A percentile compares a stretch with the other conserved stretches of the same genome.
These are phyloP conservation scores for Gasterosteus nipponicus DNA, from an alignment of 2,113 vertebrate genomes.

Conservation along the genomic window DNA sequence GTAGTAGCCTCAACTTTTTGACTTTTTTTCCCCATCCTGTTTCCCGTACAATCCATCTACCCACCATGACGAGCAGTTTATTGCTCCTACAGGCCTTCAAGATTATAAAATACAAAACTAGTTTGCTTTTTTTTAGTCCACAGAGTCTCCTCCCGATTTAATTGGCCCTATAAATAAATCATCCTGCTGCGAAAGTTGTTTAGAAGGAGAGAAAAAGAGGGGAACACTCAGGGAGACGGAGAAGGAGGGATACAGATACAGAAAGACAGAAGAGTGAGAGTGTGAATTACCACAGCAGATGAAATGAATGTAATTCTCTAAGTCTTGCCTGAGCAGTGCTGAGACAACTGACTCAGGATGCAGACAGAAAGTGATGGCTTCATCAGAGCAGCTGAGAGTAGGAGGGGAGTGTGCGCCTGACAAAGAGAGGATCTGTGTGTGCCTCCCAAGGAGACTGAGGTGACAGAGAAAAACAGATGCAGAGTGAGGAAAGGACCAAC, in stretches of 20 bases:
- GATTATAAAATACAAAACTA: slow-evolving; percentile 64
- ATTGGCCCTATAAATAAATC: slow-evolving; percentile 76
- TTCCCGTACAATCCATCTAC: slow-evolving; percentile 45
- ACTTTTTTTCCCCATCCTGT: slow-evolving; percentile 22
- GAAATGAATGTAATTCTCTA: slow-evolving; percentile 64
- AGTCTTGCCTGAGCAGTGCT: slow-evolving; percentile 60
- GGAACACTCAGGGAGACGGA: slow-evolving; percentile 33
- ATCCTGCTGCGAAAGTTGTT: slow-evolving; percentile 63
- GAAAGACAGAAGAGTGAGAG: slow-evolving; percentile 44
- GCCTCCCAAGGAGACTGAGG: slow-evolving; percentile 40
- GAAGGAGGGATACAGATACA: slow-evolving; percentile 33
- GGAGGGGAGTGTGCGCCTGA: slow-evolving; percentile 19
- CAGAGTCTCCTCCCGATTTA: slow-evolving; percentile 70
- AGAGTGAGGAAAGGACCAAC: slow-evolving; percentile 31
- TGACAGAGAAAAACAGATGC: slow-evolving; percentile 56
- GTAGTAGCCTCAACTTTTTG: not conserved
- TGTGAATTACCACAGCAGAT: slow-evolving; percentile 66
- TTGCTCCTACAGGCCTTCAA: slow-evolving; percentile 49
- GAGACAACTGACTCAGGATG: slow-evolving; percentile 54
- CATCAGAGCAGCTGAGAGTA: slow-evolving; percentile 44
- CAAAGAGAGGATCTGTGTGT: slow-evolving; percentile 17
- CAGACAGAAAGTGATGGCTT: slow-evolving; percentile 61
- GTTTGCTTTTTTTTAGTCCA: slow-evolving; percentile 65
- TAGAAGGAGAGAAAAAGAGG: slow-evolving; percentile 47
- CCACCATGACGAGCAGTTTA: slow-evolving; percentile 52